Conservation (phyloP, 1,140 invertebrate species). For the Hycleus phaleratus region DNA sequence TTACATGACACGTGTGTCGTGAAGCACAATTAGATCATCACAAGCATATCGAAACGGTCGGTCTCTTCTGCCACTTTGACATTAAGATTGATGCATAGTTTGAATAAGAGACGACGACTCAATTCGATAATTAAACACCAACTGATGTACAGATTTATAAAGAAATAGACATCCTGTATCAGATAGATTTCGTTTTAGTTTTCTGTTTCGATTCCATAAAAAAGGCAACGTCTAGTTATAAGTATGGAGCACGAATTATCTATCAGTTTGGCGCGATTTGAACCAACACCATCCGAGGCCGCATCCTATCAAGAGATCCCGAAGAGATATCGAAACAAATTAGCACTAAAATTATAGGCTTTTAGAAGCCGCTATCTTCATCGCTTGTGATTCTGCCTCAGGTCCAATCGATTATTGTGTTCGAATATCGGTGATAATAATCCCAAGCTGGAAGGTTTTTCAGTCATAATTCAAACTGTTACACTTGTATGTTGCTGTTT, state of each 20-base stretch:
- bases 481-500: slow-evolving; percentile 32
- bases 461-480: slow-evolving; percentile 37
- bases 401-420: slow-evolving; percentile 37
- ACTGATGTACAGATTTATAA: too few relatives aligned
- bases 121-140: too few relatives aligned
- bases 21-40: slow-evolving; percentile 22
- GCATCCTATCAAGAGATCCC: slow-evolving; percentile 17
- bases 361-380: slow-evolving; percentile 41
- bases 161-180: too few relatives aligned
- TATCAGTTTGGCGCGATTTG: too few relatives aligned
- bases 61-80: slow-evolving; percentile 9
- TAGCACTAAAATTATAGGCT: slow-evolving; percentile 41
- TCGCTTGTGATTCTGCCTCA: slow-evolving; percentile 33
- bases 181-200: too few relatives aligned
- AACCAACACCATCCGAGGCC: too few relatives aligned
- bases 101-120: too few relatives aligned
- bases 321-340: slow-evolving; percentile 39
- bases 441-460: slow-evolving; percentile 31
- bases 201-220: too few relatives aligned
- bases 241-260: too few relatives aligned
- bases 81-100: slow-evolving; percentile 11
- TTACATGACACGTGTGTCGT: slow-evolving; percentile 6
- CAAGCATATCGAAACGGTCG: slow-evolving; percentile 17
- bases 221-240: too few relatives aligned
- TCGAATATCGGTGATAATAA: slow-evolving; percentile 31